A percentile compares a stretch with the other conserved stretches of the same genome.
These are phyloP conservation scores for Eristalis intricaria DNA, from an alignment of 2,888 invertebrate genomes.

Conservation along the genomic window DNA sequence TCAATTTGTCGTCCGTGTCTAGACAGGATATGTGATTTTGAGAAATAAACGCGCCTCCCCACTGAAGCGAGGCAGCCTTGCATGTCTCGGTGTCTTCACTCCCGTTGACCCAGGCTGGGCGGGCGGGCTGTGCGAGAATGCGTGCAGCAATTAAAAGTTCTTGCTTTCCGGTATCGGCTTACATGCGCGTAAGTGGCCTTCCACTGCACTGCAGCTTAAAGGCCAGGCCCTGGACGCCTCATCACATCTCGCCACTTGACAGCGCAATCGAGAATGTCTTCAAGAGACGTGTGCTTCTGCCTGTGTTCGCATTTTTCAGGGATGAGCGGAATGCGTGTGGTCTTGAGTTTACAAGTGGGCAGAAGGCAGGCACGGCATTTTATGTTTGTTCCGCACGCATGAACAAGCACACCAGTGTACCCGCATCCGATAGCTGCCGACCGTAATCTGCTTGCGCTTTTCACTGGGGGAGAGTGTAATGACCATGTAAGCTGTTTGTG, in stretches of 20 bases:
- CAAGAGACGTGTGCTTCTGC: neutral
- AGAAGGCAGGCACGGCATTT: slow-evolving; percentile 33
- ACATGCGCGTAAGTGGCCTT: neutral
- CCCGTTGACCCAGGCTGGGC: neutral
- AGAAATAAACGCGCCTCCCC: slow-evolving; percentile 27
- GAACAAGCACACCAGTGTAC: neutral
- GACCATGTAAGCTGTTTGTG: slow-evolving; percentile 30
- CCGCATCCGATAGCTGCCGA: slow-evolving; percentile 1
- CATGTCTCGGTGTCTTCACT: slow-evolving; percentile 5
- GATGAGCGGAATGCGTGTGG: slow-evolving; percentile 37
- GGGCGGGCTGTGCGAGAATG: slow-evolving; percentile 31
- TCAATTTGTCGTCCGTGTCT: slow-evolving; percentile 61
- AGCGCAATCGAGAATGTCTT: neutral
- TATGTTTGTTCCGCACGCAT: slow-evolving; percentile 52
- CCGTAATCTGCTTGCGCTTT: slow-evolving; percentile 31
- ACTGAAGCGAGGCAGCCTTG: slow-evolving; percentile 7
- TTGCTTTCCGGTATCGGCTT: slow-evolving; percentile 1
- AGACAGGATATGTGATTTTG: slow-evolving; percentile 65
- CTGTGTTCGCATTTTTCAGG: neutral
- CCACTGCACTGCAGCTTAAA: neutral
- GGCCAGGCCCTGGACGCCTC: slow-evolving; percentile 4
- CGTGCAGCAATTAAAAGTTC: slow-evolving; percentile 59
- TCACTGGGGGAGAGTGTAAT: slow-evolving; percentile 21
- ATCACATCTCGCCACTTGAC: slow-evolving; percentile 16
- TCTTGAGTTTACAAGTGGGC: slow-evolving; percentile 52